A percentile compares a stretch with the other conserved stretches of the same genome.
Conservation (phyloP, 2,888 invertebrate genomes). For the Coecobrya sp. region DNA sequence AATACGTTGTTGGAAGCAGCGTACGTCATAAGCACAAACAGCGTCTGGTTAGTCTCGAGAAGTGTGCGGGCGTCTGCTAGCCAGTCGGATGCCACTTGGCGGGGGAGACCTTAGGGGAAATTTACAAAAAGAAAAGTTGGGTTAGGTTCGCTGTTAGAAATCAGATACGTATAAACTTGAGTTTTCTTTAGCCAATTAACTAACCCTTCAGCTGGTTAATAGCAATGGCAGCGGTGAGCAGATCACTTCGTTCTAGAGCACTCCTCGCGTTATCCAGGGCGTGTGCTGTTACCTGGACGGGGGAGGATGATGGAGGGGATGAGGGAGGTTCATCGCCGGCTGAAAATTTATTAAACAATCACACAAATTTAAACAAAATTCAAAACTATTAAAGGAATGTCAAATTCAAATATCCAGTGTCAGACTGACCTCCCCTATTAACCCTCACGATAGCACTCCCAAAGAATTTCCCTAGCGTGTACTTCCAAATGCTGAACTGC, state of each 20-base stretch:
- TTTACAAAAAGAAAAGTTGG: too few relatives aligned
- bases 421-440: not conserved
- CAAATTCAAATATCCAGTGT: too few relatives aligned
- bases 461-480: slow-evolving; percentile 80
- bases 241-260: slow-evolving; percentile 78
- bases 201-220: slow-evolving; percentile 83
- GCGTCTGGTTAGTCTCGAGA: slow-evolving; percentile 84
- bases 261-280: slow-evolving; percentile 20
- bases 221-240: slow-evolving; percentile 82
- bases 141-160: too few relatives aligned
- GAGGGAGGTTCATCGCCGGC: not conserved
- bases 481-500: slow-evolving; percentile 83
- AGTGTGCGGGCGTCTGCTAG: slow-evolving; percentile 82
- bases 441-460: slow-evolving; percentile 43
- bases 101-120: slow-evolving; percentile 75
- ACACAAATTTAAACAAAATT: too few relatives aligned
- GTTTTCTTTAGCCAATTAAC: too few relatives aligned
- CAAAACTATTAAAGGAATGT: too few relatives aligned
- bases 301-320: slow-evolving; percentile 14
- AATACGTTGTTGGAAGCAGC: slow-evolving; percentile 81
- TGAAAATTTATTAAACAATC: too few relatives aligned
- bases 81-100: slow-evolving; percentile 84
- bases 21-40: slow-evolving; percentile 85
- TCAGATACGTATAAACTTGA: too few relatives aligned
- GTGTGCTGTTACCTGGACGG: slow-evolving; percentile 30